Evolutionary conservation across 2,888 invertebrate genomes (phyloP).

Genomic region (Melanargia galathea): DNA sequence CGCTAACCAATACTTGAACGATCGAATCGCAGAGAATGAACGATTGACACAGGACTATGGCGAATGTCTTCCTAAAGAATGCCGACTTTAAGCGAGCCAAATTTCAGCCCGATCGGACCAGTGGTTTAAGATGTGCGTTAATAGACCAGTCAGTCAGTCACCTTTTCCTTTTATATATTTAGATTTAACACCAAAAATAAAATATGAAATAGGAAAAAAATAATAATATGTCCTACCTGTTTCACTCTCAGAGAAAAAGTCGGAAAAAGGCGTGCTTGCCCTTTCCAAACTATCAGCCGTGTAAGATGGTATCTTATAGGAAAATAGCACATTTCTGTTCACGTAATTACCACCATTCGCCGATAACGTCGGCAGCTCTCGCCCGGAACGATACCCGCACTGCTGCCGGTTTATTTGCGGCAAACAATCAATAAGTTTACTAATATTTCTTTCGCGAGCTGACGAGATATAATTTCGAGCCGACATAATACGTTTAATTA

Average conservation of each 20-base stretch:
- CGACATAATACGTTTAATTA: constrained; percentile 65
- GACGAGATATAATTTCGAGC: constrained; percentile 70
- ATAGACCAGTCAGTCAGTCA: no score
- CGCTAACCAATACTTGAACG: no score
- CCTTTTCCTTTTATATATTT: no score
- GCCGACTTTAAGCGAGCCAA: no score
- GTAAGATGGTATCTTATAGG: constrained; percentile 60
- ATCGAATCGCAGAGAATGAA: no score
- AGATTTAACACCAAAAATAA: background rate
- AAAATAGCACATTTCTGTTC: constrained; percentile 69
- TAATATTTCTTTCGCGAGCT: constrained; percentile 67
- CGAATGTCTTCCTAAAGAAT: no score
- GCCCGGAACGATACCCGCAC: constrained; percentile 57
- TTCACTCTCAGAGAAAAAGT: constrained; percentile 75
- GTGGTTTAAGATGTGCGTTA: background rate
- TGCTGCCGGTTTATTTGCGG: constrained; percentile 70
- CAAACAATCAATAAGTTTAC: constrained; percentile 68
- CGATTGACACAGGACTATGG: no score
- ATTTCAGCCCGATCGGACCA: no score
- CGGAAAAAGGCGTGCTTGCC: constrained; percentile 70
- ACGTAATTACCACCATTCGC: constrained; percentile 60
- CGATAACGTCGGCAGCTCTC: constrained; percentile 64
- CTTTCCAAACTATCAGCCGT: constrained; percentile 60
- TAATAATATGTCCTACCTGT: no score
- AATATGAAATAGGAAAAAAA: background rate